Base-by-base conservation (phyloP, 2,888 invertebrate species). In the Julus scandinavius region DNA sequence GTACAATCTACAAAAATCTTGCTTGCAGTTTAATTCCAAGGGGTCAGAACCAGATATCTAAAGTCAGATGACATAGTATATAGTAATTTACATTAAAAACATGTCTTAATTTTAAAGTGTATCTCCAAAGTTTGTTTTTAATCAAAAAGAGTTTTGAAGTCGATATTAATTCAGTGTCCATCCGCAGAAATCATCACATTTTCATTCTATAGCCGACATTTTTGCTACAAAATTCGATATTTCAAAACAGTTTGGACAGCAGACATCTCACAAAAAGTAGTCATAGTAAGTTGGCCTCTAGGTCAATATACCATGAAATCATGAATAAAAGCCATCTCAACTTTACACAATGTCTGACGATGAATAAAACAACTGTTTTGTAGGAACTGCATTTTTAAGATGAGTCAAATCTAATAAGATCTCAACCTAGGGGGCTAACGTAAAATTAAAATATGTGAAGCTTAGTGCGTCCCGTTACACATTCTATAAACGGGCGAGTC, bases 401-500 rank as follows among this genome's bases (percentile, higher is more conserved):
- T 80, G 20, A 29, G 80, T 13, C 80, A 80, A 38, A 80, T 80
- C 80, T 80, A 38, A 80, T 38, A 80, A 38, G 38, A 38, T 80
- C 38, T 80, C 80, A 38, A 80, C 11, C 38, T 11, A 38, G 80
- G 80, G 80, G 80, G 38, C 13, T 29, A 7, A 72, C 72, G 29
- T 6, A 72, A 72, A 29, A 72, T 80, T 38, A 80, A 80, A 38
- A 29, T 80, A 80, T 80, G 80, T 80, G 80, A 80, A 13, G 58
- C 58, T 5, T n/a, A 17, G 58, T 58, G n/a, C 4, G 38, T 38
- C 29, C 29, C 80, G 80, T 80, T 80, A 80, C 9, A 29, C 80
- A 38, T 80, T 80, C 29, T 80, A 80, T 80, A 80, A 80, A 80
- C 38, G 80, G 80, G 80, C 80, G 80, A 80, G 80, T 80, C 80